Evolutionary conservation across 2,113 vertebrate species (phyloP).

Genomic region (Strix aluco): DNA sequence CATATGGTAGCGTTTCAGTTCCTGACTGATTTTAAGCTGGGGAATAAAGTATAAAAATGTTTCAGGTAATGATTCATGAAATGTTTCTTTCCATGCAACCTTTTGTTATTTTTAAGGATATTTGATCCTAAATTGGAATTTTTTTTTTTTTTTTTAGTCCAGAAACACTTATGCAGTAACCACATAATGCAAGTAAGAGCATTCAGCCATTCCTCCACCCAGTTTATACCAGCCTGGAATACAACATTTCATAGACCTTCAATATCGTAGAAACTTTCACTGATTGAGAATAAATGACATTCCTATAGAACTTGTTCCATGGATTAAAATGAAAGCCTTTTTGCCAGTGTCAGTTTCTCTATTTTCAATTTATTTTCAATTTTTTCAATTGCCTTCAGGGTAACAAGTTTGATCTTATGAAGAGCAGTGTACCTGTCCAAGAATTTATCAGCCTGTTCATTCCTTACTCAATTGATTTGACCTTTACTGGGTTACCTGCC

Average conservation of each 20-base stretch:
- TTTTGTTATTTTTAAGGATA: neutral
- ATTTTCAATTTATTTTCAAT: neutral
- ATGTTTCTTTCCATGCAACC: neutral
- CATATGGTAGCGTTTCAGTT: rapidly evolving
- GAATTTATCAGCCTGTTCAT: neutral
- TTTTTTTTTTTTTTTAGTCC: neutral
- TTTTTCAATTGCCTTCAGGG: neutral
- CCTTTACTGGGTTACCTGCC: neutral
- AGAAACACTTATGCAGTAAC: neutral
- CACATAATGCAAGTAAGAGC: neutral
- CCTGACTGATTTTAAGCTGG: neutral
- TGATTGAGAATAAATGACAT: neutral
- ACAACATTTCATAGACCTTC: neutral
- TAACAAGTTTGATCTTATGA: neutral
- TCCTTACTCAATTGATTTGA: neutral
- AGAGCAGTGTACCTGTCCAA: neutral
- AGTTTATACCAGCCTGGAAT: neutral
- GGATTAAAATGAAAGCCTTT: neutral
- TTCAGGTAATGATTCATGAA: neutral
- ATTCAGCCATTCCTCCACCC: neutral
- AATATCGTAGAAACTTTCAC: neutral
- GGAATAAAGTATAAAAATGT: neutral
- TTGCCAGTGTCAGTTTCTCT: neutral
- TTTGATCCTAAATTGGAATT: neutral
- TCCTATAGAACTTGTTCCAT: neutral